Base-by-base conservation (phyloP, 2,888 invertebrate species). In the Cancer borealis region DNA sequence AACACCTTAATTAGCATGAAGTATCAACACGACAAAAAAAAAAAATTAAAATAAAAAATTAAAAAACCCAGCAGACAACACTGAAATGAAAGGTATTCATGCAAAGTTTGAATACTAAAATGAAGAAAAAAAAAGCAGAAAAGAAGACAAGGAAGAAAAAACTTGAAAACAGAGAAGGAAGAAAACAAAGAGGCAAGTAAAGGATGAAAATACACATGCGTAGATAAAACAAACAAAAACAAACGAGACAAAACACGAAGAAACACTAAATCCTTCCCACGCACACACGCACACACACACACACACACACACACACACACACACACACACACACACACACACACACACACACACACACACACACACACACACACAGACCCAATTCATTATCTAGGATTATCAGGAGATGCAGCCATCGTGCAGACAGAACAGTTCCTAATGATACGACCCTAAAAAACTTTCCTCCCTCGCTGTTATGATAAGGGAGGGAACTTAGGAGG, bases 1-100 rank as follows among this genome's bases (percentile, higher is more conserved):
- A 66, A n/a, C 66, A 66, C 66, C 66, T 66, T n/a, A 66, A 66
- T 66, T 66, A 66, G 66, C 66, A 66, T 66, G n/a, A 66, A 66
- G n/a, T 2, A 6, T 8, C 5, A n/a, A 8, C 12, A 54, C 17
- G 66, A n/a, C 3, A 66, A 66, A 21, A 66, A 17, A 4, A 66
- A 66, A 17, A 66, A 14, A 66, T 4, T 6, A 66, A 66, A 14
- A 17, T 17, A 54, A 10, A 54, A 0, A n/a, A 66, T 3, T 3
- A n/a, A 66, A 66, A 66, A 21, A 66, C 66, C n/a, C n/a, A n/a
- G 0, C n/a, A 66, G n/a, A 66, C 21, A 49, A 49, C 39, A 39
- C 39, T 39, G 39, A 39, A 39, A 39, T 0, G 39, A 2, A 39
- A 39, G 39, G 39, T 39, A 39, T 39, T 49, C 49, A 12, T 49